Evolutionary conservation across 2,113 vertebrate species (phyloP), one percentile per base, ranked within the genome.

Genomic region (Malaclemys terrapin): DNA sequence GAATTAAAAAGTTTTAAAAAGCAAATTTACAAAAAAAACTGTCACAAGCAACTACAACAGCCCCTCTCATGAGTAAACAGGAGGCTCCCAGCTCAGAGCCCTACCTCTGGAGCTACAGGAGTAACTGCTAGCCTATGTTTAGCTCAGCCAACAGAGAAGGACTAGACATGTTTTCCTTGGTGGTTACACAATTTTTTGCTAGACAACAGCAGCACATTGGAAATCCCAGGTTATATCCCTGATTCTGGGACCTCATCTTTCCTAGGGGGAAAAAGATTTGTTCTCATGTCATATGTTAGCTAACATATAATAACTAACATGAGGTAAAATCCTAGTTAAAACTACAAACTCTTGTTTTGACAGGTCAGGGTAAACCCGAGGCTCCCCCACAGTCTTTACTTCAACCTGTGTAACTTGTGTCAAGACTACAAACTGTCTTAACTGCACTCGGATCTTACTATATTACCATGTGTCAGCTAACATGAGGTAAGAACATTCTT

Each of bases 1-100:
- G 42, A 93, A 94, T 50, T 90, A 69, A 24, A 57, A 80, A 85
- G 29, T 14, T 82, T 87, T 62, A 91, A 89, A 96, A 81, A 4
- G 38, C 11, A 72, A 62, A 80, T 2, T n/a, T 49, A 2, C 85
- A 82, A 91, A 59, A 85, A 0, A 90, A 78, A 38, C 52, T 90
- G 88, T 72, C 69, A 62, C 57, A 38, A 38, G n/a, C n/a, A 69
- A 69, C 31, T 9, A n/a, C 35, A 69, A 17, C 62, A 69, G 35
- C 35, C 29, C n/a, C n/a, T 19, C 25, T 29, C 14, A 29, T 29
- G 27, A 31, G 27, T 14, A 29, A 62, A 62, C 29, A 29, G 57
- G 10, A 62, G 12, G 27, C 5, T 62, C 27, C 29, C 10, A 75
- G 10, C 91, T 52, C 0, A 0, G 29, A 93, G 57, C 86, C 6